Evolutionary conservation across 92 coral and sea anemone genomes (phyloP).

Genomic region (Heteractis magnifica): DNA sequence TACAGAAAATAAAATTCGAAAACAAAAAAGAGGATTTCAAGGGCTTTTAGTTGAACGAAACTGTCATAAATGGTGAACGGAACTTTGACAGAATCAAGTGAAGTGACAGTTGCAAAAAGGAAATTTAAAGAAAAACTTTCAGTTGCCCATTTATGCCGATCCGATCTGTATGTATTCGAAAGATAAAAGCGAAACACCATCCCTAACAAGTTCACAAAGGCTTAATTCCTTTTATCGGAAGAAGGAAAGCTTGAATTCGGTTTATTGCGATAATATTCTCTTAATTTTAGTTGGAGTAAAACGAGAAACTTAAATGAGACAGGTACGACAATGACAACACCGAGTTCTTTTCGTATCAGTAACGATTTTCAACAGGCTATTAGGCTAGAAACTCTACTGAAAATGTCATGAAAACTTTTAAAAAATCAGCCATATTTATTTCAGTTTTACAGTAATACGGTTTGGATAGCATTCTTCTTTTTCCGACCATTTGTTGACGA

Average conservation of each 20-base stretch:
- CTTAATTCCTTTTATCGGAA: not conserved
- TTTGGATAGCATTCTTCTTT: not conserved
- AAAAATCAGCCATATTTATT: not conserved
- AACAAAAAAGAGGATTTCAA: not conserved
- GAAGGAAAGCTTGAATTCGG: not conserved
- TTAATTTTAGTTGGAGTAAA: too few species aligned
- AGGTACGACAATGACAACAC: too few species aligned
- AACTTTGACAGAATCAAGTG: too few species aligned
- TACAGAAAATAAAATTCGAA: not conserved
- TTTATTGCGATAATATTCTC: not conserved
- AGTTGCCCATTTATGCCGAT: too few species aligned
- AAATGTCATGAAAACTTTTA: not conserved
- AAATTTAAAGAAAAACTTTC: too few species aligned
- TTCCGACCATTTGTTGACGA: slow-evolving; percentile 1
- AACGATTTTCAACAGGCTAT: too few species aligned
- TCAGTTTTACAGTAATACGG: not conserved
- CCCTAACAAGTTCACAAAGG: not conserved
- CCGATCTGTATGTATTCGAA: not conserved
- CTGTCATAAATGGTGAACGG: too few species aligned
- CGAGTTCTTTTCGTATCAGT: too few species aligned
- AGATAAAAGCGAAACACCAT: not conserved
- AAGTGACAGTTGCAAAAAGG: too few species aligned
- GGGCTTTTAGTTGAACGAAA: too few species aligned
- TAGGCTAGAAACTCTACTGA: too few species aligned
- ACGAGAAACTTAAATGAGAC: too few species aligned